Percentiles rank a stretch among this genome's conserved stretches.
Evolutionary conservation across 2,888 invertebrate species (phyloP).

Genomic region (Caradrina kadenii): DNA sequence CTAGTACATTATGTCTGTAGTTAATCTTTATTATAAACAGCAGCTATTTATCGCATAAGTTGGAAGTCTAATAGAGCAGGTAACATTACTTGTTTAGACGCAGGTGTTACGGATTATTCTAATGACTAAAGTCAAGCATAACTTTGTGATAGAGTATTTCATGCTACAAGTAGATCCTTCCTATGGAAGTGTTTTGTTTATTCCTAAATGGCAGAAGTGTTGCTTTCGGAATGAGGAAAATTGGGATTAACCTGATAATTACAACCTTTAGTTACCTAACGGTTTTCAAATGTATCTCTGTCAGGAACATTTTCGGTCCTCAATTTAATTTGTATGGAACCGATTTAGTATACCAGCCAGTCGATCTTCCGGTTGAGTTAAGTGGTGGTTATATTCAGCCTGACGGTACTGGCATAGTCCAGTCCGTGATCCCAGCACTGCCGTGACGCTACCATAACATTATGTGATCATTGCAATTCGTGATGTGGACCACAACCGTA

Average conservation of each 20-base stretch:
- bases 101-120: conserved; percentile 49
- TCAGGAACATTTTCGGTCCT: conserved; percentile 18
- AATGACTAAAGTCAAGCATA: conserved; percentile 45
- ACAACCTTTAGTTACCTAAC: conserved; percentile 12
- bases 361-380: conserved; percentile 47
- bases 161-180: background rate
- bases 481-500: conserved; percentile 48
- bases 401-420: conserved; percentile 47
- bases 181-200: conserved; percentile 5
- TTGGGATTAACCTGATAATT: background rate
- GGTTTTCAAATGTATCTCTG: background rate
- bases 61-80: conserved; percentile 45
- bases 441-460: conserved; percentile 55
- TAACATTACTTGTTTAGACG: conserved; percentile 47
- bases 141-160: conserved; percentile 42
- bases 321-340: conserved; percentile 18
- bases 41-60: conserved; percentile 33
- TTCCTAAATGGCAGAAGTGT: background rate
- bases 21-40: background rate
- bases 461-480: conserved; percentile 62
- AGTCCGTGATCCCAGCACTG: conserved; percentile 34
- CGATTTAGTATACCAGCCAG: conserved; percentile 29
- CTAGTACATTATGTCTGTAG: background rate
- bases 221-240: background rate
- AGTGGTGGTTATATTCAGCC: conserved; percentile 55